Evolutionary conservation across 2,888 invertebrate genomes (phyloP).

Genomic region (Tenthredo notha): DNA sequence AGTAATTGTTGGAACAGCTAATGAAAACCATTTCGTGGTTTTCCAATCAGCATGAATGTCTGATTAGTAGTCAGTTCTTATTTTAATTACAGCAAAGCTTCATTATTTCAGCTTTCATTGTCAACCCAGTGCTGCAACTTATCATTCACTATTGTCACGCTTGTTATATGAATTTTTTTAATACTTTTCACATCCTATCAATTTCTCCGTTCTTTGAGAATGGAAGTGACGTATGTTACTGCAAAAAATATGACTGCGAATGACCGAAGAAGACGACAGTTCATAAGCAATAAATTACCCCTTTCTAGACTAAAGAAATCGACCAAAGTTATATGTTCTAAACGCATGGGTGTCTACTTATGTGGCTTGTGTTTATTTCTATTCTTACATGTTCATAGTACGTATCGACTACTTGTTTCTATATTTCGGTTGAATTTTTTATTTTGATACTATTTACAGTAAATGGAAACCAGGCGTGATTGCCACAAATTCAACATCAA

Average conservation of each 20-base stretch:
- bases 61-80: background rate
- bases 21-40: background rate
- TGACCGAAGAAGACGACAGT: too few relatives aligned
- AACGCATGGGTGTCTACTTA: conserved; percentile 30
- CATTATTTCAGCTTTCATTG: background rate
- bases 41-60: background rate
- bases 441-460: conserved; percentile 75
- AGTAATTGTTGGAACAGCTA: background rate
- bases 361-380: conserved; percentile 34
- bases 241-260: background rate
- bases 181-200: background rate
- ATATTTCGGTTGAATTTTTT: background rate
- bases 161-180: background rate
- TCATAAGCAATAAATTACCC: background rate
- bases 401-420: background rate
- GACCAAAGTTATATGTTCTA: background rate
- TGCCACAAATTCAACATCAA: conserved; percentile 81
- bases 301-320: background rate
- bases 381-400: conserved; percentile 19
- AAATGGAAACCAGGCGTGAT: conserved; percentile 89
- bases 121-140: background rate
- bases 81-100: conserved; percentile 5
- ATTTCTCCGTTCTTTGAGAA: background rate
- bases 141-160: background rate
- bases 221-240: background rate